A percentile compares a stretch with the other conserved stretches of the same genome.
These are phyloP conservation scores for Paraplagusia blochii DNA, from an alignment of 2,113 vertebrate genomes.

Conservation along the genomic window DNA sequence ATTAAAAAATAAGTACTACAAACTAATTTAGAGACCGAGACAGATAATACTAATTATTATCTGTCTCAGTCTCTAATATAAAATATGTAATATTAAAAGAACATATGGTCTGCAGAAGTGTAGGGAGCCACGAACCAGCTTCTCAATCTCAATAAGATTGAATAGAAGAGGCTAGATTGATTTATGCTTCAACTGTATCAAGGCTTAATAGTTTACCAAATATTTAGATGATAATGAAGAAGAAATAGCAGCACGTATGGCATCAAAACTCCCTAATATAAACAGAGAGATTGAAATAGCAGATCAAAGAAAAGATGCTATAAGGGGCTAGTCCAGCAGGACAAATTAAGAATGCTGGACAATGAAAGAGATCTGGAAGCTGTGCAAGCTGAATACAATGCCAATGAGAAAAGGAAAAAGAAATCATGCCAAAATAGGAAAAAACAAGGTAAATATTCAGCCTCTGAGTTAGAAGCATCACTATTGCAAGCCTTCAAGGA, in stretches of 20 bases:
- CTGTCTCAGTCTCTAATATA: too few species aligned
- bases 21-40: too few species aligned
- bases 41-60: too few species aligned
- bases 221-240: background rate
- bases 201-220: background rate
- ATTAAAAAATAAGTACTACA: too few species aligned
- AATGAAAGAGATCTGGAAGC: background rate
- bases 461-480: background rate
- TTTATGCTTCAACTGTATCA: background rate
- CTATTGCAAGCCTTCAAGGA: background rate
- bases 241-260: background rate
- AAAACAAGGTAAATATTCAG: background rate
- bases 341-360: background rate
- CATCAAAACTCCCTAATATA: background rate
- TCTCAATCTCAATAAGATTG: too few species aligned
- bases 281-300: background rate
- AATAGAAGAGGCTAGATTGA: background rate
- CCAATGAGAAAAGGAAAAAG: constrained; percentile 4
- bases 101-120: too few species aligned
- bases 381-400: constrained; percentile 8
- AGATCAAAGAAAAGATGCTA: background rate
- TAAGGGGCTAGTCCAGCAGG: background rate
- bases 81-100: too few species aligned
- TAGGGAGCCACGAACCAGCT: too few species aligned
- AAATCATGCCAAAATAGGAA: constrained; percentile 4